These are phyloP conservation scores for Kryphioiulus occultus DNA, from an alignment of 2,888 invertebrate species.

Conservation along the genomic window DNA sequence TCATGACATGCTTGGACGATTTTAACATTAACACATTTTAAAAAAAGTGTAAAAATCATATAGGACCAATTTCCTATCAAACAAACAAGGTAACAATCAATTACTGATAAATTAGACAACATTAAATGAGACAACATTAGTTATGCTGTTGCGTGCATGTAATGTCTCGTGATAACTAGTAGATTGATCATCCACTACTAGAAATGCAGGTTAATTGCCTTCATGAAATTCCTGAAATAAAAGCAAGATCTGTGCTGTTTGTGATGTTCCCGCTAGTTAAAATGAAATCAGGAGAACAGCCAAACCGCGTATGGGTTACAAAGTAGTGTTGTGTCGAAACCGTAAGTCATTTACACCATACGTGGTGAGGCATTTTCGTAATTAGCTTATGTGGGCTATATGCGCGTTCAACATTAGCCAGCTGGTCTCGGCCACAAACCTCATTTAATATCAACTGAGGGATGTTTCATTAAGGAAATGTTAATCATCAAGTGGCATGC, in stretches of 20 bases:
- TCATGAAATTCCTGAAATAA: too few species aligned
- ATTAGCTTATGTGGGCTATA: slow-evolving; percentile 16
- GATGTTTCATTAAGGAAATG: slow-evolving; percentile 17
- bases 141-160: too few species aligned
- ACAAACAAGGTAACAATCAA: too few species aligned
- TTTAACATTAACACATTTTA: too few species aligned
- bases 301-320: neutral
- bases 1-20: too few species aligned
- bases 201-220: too few species aligned
- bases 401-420: neutral
- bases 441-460: slow-evolving; percentile 9
- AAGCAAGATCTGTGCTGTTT: neutral
- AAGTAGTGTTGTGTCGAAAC: neutral
- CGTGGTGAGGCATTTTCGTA: neutral
- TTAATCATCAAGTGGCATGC: slow-evolving; percentile 16
- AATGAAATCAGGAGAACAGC: neutral
- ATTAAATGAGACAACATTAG: too few species aligned
- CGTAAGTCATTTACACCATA: neutral
- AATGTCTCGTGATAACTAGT: too few species aligned
- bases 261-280: neutral
- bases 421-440: slow-evolving; percentile 23
- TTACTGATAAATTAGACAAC: too few species aligned
- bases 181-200: too few species aligned
- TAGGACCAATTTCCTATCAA: too few species aligned
- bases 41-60: too few species aligned